Evolutionary conservation across 2,113 vertebrate genomes (phyloP).

Genomic region (Taxidea taxus): DNA sequence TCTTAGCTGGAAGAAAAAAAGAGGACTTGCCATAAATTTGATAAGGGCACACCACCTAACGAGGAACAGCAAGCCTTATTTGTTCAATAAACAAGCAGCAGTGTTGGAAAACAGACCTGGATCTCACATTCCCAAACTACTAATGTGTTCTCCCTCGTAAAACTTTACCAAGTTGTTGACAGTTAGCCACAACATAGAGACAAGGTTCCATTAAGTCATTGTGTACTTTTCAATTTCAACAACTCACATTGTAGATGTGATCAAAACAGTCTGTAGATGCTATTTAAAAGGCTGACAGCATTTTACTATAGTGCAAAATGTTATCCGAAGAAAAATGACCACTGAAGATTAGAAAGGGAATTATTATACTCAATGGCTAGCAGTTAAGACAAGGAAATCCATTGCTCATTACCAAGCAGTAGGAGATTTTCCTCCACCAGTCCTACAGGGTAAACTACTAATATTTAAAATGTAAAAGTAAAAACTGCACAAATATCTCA

Average conservation of each 20-base stretch:
- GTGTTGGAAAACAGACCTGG: neutral
- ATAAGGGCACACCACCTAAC: neutral
- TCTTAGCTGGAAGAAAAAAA: neutral
- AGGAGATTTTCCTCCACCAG: neutral
- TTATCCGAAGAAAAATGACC: neutral
- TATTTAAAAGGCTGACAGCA: neutral
- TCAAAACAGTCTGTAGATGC: neutral
- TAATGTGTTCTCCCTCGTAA: neutral
- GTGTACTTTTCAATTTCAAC: neutral
- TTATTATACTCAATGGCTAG: neutral
- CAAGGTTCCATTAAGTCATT: neutral
- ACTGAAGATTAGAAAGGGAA: neutral
- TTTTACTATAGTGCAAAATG: neutral
- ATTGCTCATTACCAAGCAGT: constrained; percentile 8
- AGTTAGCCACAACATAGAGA: neutral
- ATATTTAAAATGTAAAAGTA: neutral
- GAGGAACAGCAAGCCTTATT: neutral
- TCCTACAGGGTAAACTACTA: neutral
- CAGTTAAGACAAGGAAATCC: constrained; percentile 6
- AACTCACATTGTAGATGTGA: neutral
- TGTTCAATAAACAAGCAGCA: constrained; percentile 9
- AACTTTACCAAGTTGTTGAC: neutral
- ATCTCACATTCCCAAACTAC: neutral
- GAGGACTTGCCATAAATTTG: neutral
- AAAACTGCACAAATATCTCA: neutral